Evolutionary conservation across 2,797 vertebrate genomes (phyloP), one percentile per base, ranked within the genome.

Genomic region (Enteromius unitaeniatus): DNA sequence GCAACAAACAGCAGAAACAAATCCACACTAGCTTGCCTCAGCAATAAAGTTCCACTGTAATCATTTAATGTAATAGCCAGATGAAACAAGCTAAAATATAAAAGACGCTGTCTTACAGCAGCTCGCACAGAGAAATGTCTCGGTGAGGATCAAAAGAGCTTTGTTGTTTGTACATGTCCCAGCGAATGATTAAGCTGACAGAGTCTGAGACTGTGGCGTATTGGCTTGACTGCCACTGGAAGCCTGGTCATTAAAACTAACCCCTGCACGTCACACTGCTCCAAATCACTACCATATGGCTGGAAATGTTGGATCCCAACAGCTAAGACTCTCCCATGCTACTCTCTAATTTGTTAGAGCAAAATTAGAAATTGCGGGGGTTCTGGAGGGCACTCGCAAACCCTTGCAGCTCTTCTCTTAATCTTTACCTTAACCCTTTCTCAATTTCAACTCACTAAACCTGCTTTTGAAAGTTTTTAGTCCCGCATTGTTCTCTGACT

Each of bases 291-390:
- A 90, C 95, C 95, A 95, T 92, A 95, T 95, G 95, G 91, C 91
- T 92, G 90, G 91, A 90, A 90, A 87, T 91, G 92, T 92, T 89
- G 86, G 91, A 91, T 89, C 92, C 82, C 90, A 90, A 88, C 90
- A 90, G 91, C 90, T 89, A 90, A 90, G 88, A 88, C 77, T 93
- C 93, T 94, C 90, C 91, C 89, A 90, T 91, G 87, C 92, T 94
- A 93, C 94, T 94, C 95, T 95, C 93, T 95, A 94, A 95, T 95
- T 95, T 95, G 92, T 93, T 90, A 92, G 93, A 93, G 94, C 94
- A 94, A 95, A 95, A 95, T 95, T 95, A 94, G 94, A 94, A 92
- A 93, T 94, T 91, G 92, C 91, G 92, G 93, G 91, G 91, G 88
- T 84, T 93, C 90, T 91, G 90, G 51, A 82, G 64, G 42, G 87